Conservation (phyloP, 2,113 vertebrate species). For the Corvus moneduloides region DNA sequence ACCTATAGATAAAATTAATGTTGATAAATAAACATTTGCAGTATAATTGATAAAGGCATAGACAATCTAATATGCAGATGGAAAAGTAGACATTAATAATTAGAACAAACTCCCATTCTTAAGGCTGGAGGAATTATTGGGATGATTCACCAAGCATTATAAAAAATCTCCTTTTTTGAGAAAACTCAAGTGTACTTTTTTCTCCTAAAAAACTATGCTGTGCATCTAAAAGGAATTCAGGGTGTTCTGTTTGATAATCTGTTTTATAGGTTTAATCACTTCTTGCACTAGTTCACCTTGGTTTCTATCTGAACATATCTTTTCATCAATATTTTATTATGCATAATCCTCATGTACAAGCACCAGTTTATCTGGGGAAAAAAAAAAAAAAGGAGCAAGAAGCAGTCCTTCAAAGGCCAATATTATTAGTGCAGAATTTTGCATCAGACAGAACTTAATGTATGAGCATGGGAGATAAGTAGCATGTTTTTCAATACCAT, state of each 20-base stretch:
- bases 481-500: neutral
- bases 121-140: neutral
- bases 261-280: neutral
- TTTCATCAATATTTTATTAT: neutral
- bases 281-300: neutral
- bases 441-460: neutral
- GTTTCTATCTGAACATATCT: neutral
- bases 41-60: neutral
- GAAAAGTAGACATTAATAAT: neutral
- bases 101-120: neutral
- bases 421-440: neutral
- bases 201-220: neutral
- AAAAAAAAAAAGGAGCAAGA: neutral
- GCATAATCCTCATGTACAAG: neutral
- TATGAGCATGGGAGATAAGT: neutral
- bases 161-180: neutral
- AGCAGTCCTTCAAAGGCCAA: neutral
- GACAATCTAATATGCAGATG: neutral
- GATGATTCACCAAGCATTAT: neutral
- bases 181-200: neutral
- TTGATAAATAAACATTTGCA: neutral
- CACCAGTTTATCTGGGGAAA: neutral
- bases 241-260: neutral
- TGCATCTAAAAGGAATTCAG: neutral
- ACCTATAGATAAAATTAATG: neutral